Evolutionary conservation across 2,797 vertebrate genomes (phyloP), one percentile per base, ranked within the genome.

Genomic region (Falco novaeseelandiae): DNA sequence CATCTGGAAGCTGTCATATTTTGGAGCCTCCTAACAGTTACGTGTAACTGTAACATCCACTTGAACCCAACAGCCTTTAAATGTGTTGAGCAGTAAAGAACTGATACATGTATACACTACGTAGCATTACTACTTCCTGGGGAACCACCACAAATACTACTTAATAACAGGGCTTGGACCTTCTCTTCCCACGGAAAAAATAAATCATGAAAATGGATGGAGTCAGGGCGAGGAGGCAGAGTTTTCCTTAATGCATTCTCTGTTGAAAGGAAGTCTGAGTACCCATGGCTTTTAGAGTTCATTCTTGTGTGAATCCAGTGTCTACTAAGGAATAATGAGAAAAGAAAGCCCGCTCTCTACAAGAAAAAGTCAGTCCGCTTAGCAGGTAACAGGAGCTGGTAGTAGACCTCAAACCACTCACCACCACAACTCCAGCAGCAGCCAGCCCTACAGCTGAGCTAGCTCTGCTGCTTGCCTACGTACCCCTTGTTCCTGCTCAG

Each of bases 1-100:
- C 98, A 99, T 99, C 99, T 99, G 99, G 99, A 99, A 99, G 98
- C 98, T 98, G 98, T 99, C 99, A 98, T 98, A 97, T 98, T 98
- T 96, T 97, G 97, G 97, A 98, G 98, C 97, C 97, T 98, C 98
- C 98, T 97, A 98, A 94, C 52, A 34, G 93, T n/a, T 32, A 84
- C 22, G 20, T 67, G 72, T 74, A 93, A 97, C 82, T 92, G 94
- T 97, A 97, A 97, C 67, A 96, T 91, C 87, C 95, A 90, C 44
- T 72, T 79, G 58, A 87, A 91, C 76, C 63, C 57, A 81, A 73
- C 40, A 90, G 74, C 78, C 91, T 93, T 91, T 88, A 74, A 83
- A 92, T 79, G 25, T 90, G 49, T 87, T 85, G 84, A 87, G 73
- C 14, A 54, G 84, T 96, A 96, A 95, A 90, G 72, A 92, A 93